Conservation (phyloP, 2,888 invertebrate species). For the Prosapia bicincta region DNA sequence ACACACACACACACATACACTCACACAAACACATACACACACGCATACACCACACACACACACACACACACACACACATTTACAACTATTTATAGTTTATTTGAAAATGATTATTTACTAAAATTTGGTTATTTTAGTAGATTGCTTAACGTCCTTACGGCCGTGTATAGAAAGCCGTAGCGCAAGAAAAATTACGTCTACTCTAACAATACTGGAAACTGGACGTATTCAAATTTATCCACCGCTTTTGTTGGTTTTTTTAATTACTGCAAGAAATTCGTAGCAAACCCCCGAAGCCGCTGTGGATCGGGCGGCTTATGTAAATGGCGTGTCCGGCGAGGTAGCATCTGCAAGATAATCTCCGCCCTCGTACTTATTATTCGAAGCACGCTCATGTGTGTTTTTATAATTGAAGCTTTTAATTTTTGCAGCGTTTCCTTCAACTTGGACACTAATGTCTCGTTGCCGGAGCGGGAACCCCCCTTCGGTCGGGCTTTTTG, state of each 20-base stretch:
- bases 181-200: too few species aligned
- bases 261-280: not conserved
- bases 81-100: too few species aligned
- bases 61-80: too few species aligned
- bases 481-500: not conserved
- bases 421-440: constrained; percentile 18
- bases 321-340: not conserved
- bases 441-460: not conserved
- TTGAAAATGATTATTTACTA: too few species aligned
- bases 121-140: too few species aligned
- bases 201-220: too few species aligned
- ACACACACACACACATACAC: too few species aligned
- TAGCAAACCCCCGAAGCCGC: not conserved
- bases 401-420: constrained; percentile 28
- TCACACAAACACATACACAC: too few species aligned
- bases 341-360: not conserved
- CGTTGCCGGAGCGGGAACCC: not conserved
- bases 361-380: not conserved
- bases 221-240: not conserved
- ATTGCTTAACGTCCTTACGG: too few species aligned
- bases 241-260: not conserved
- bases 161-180: too few species aligned
- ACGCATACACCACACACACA: too few species aligned
- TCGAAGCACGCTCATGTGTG: constrained; percentile 14
- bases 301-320: not conserved